Percentiles rank a stretch among this genome's conserved stretches.
Evolutionary conservation across 1,140 invertebrate genomes (phyloP).

Genomic region (Octopus bimaculoides): DNA sequence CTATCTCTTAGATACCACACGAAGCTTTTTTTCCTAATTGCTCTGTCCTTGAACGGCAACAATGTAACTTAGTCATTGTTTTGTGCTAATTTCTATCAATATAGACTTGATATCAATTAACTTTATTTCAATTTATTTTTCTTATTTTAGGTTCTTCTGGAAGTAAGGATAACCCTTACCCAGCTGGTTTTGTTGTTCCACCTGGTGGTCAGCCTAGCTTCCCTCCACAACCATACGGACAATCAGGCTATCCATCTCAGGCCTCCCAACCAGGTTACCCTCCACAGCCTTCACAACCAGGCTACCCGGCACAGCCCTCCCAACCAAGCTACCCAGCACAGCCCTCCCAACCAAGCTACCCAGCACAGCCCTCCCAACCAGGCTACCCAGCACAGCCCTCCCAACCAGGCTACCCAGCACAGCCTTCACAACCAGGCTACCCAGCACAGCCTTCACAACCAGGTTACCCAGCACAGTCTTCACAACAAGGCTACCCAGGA

Average conservation of each 20-base stretch:
- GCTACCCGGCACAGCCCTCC: background rate
- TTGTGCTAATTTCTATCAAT: no score
- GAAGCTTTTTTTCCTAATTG: no score
- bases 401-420: background rate
- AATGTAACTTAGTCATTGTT: no score
- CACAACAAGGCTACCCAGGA: no score
- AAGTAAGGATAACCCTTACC: background rate
- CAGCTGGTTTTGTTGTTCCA: background rate
- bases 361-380: background rate
- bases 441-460: background rate
- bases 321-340: conserved; percentile 17
- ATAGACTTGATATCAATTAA: no score
- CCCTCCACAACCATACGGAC: background rate
- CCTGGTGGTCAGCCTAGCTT: background rate
- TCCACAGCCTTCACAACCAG: background rate
- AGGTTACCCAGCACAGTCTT: background rate
- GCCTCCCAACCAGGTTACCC: background rate
- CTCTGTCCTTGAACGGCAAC: no score
- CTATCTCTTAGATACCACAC: no score
- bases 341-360: background rate
- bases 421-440: background rate
- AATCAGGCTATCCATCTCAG: conserved; percentile 20
- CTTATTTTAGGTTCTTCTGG: conserved; percentile 9
- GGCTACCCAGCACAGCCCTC: background rate
- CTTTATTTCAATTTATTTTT: no score